Evolutionary conservation across 2,113 vertebrate genomes (phyloP), one percentile per base, ranked within the genome.

Genomic region (Anhinga rufa): DNA sequence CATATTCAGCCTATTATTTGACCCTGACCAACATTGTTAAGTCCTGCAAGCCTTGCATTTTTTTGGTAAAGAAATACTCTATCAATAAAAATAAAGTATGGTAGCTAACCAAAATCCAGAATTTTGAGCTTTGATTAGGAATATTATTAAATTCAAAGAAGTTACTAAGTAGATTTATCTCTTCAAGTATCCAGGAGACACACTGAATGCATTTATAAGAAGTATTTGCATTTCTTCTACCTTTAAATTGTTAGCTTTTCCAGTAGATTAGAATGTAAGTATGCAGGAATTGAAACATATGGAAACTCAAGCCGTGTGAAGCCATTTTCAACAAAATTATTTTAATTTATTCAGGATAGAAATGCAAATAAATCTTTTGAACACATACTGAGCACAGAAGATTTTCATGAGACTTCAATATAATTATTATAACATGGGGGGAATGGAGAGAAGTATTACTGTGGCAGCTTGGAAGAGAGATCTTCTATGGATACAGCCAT

Each of bases 361-460:
- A 96, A 97, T 93, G 78, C 79, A 97, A 97, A 97, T 96, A 95
- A 86, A 97, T 87, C 94, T 97, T 97, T 72, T 92, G 80, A 97
- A 85, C 62, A 75, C 51, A 86, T 65, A 93, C 17, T 42, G 57
- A 95, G 79, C 55, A 94, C 34, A 94, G 88, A 97, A 96, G 83
- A 97, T 49, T 94, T 69, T 60, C 77, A 86, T 84, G 61, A 96
- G 85, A 94, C 90, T 93, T 95, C 94, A 97, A 79, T 90, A 82
- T 82, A 95, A 93, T 96, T 91, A 94, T 92, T 96, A 82, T 44
- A 97, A 87, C 68, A 82, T 52, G 80, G 55, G 55, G 51, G 65
- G 65, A 91, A 93, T n/a, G 49, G 34, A 88, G 72, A 96, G 79
- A 83, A 82, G 61, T 52, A 93, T 95, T 96, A 96, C 66, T 36